A percentile compares a stretch with the other conserved stretches of the same genome.
Evolutionary conservation across 2,888 invertebrate species (phyloP).

Genomic region (Blastobasis adustella): DNA sequence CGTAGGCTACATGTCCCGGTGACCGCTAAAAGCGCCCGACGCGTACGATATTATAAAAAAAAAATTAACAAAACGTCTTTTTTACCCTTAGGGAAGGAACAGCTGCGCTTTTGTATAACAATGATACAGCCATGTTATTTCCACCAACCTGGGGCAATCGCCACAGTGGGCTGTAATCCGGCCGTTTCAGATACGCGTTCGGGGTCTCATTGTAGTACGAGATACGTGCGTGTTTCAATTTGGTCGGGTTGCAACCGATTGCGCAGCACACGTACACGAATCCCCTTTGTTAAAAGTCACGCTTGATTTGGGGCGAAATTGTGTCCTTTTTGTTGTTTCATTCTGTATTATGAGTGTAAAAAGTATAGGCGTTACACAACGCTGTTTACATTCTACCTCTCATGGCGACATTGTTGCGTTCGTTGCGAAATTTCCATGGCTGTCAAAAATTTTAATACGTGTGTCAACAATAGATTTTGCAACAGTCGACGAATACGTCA

Average conservation of each 20-base stretch:
- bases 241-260: constrained; percentile 43
- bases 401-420: constrained; percentile 8
- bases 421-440: constrained; percentile 15
- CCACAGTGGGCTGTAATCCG: constrained; percentile 43
- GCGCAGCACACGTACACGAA: constrained; percentile 40
- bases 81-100: constrained; percentile 67
- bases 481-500: too few species aligned
- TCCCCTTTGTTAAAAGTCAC: constrained; percentile 68
- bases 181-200: constrained; percentile 24
- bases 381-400: constrained; percentile 17
- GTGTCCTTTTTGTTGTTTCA: constrained; percentile 70
- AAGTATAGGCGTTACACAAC: constrained; percentile 45
- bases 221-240: constrained; percentile 20
- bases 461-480: too few species aligned
- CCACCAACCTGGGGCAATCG: constrained; percentile 62
- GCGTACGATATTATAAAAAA: constrained; percentile 41
- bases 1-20: constrained; percentile 47
- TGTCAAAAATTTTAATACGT: constrained; percentile 23
- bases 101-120: constrained; percentile 71
- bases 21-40: constrained; percentile 65
- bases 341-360: constrained; percentile 60
- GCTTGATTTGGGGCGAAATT: constrained; percentile 67
- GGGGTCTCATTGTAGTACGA: constrained; percentile 7
- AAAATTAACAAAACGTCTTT: constrained; percentile 62
- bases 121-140: constrained; percentile 69